These are phyloP conservation scores for Drosophila subquinaria DNA, from an alignment of 2,888 invertebrate species.

Conservation along the genomic window DNA sequence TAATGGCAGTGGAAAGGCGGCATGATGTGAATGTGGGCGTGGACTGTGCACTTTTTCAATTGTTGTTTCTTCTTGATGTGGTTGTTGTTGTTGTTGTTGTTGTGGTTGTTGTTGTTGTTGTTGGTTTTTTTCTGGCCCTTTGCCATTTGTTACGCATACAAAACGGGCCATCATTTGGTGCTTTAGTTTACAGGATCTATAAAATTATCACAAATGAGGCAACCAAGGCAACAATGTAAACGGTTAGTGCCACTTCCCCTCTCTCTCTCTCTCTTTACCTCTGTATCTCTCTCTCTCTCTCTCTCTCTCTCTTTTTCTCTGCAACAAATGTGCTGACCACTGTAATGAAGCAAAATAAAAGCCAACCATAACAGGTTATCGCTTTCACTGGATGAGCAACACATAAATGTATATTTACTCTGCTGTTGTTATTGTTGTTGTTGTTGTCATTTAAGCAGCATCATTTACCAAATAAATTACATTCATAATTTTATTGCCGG, in stretches of 20 bases:
- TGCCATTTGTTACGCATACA: constrained; percentile 58
- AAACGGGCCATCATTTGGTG: constrained; percentile 59
- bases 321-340: constrained; percentile 21
- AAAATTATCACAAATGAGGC: constrained; percentile 71
- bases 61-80: constrained; percentile 24
- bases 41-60: constrained; percentile 40
- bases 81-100: neutral
- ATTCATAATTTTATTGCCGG: constrained; percentile 5
- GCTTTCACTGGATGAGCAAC: constrained; percentile 23
- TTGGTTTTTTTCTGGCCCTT: constrained; percentile 23
- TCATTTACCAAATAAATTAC: constrained; percentile 27
- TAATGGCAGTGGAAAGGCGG: constrained; percentile 18
- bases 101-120: neutral
- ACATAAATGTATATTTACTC: constrained; percentile 24
- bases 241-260: constrained; percentile 5
- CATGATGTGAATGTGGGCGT: constrained; percentile 9
- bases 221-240: constrained; percentile 62
- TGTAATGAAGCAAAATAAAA: constrained; percentile 49
- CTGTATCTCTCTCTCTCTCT: neutral
- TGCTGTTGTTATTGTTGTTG: constrained; percentile 4
- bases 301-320: neutral
- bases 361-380: constrained; percentile 60
- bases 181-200: constrained; percentile 70
- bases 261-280: neutral
- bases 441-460: constrained; percentile 39